Evolutionary conservation across 2,797 vertebrate species (phyloP).

Genomic region (Sebastes itinus): DNA sequence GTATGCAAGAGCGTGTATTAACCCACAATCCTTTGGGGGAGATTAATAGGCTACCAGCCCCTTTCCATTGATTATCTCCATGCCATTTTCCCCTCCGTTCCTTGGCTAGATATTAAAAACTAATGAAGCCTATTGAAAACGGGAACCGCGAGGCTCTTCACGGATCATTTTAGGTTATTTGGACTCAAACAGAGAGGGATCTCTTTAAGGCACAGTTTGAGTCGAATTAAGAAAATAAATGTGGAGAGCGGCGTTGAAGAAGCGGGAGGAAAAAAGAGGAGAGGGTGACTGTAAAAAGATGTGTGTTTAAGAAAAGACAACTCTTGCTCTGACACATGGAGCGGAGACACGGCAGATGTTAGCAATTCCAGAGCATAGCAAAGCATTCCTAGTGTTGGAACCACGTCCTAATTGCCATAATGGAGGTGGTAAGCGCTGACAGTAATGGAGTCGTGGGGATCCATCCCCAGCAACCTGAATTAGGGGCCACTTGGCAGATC

Average conservation of each 20-base stretch:
- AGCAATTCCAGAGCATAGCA: constrained; percentile 79
- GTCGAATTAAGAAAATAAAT: constrained; percentile 87
- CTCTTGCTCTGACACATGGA: constrained; percentile 73
- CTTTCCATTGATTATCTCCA: constrained; percentile 87
- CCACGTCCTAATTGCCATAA: constrained; percentile 82
- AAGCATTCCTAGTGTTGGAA: constrained; percentile 82
- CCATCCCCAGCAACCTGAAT: constrained; percentile 79
- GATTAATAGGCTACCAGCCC: constrained; percentile 84
- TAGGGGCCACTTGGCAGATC: constrained; percentile 73
- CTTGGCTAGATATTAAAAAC: constrained; percentile 86
- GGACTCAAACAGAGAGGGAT: constrained; percentile 83
- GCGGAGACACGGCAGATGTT: constrained; percentile 81
- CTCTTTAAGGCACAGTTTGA: constrained; percentile 86
- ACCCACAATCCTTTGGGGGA: constrained; percentile 84
- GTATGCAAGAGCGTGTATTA: constrained; percentile 83
- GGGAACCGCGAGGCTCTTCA: constrained; percentile 79
- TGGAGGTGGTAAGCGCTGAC: constrained; percentile 83
- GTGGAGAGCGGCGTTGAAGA: constrained; percentile 70
- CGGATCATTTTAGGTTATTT: constrained; percentile 87
- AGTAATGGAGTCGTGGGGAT: constrained; percentile 80
- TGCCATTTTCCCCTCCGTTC: constrained; percentile 76
- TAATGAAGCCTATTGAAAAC: constrained; percentile 86
- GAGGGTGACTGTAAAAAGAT: constrained; percentile 74
- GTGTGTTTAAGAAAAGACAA: constrained; percentile 81
- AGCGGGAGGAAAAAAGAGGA: constrained; percentile 16